These are phyloP conservation scores for Syncerus caffer DNA, from an alignment of 2,797 vertebrate genomes.

Conservation along the genomic window DNA sequence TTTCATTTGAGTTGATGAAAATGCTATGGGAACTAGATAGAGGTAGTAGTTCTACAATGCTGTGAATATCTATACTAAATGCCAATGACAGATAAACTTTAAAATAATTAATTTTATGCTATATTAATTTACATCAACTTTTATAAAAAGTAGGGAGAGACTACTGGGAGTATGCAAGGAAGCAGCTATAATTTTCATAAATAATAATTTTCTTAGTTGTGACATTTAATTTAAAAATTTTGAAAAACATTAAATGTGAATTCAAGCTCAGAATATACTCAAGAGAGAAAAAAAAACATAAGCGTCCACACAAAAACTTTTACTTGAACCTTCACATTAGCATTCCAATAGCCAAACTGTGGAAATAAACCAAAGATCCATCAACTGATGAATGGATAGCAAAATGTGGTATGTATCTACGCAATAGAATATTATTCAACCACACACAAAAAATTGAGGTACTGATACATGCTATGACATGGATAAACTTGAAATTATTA, in stretches of 20 bases:
- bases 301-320: not conserved
- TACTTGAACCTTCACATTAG: not conserved
- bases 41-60: not conserved
- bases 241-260: not conserved
- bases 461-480: not conserved
- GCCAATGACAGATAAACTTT: not conserved
- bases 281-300: not conserved
- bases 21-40: not conserved
- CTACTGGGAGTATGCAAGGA: not conserved
- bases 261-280: not conserved
- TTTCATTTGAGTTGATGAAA: not conserved
- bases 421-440: not conserved
- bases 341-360: not conserved
- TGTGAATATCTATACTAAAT: not conserved
- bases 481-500: not conserved
- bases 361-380: not conserved
- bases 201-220: not conserved
- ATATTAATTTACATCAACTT: not conserved
- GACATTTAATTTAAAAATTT: not conserved
- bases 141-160: not conserved
- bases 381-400: not conserved
- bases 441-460: not conserved
- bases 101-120: not conserved
- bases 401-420: not conserved
- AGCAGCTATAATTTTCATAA: not conserved